A percentile compares a stretch with the other conserved stretches of the same genome.
phyloP scores from a whole-genome alignment of 2,113 vertebrate species.

The Chiloscyllium plagiosum region DNA sequence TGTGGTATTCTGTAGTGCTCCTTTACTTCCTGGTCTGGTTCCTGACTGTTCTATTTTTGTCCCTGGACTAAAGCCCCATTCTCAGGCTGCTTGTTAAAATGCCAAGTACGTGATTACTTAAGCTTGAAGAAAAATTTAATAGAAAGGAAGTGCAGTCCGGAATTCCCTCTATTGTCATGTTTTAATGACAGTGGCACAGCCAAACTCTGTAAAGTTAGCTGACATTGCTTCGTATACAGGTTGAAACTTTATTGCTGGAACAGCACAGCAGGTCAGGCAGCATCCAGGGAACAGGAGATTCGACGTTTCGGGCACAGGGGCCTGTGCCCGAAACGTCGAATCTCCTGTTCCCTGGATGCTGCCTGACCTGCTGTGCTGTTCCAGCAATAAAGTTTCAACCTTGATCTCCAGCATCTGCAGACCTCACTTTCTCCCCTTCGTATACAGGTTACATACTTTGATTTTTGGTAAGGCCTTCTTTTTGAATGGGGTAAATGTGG shows the following conservation, averaged over 20 bases:
- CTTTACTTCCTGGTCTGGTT: not conserved
- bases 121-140: slow-evolving; percentile 1
- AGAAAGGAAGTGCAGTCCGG: not conserved
- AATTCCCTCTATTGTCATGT: slow-evolving; percentile 5
- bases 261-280: too few species aligned
- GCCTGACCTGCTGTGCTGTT: too few species aligned
- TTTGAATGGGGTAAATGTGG: not conserved
- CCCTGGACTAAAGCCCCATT: not conserved
- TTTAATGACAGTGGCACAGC: not conserved
- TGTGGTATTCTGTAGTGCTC: not conserved
- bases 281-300: too few species aligned
- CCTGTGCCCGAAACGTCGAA: too few species aligned
- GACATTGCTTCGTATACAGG: not conserved
- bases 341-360: too few species aligned
- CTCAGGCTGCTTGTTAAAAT: slow-evolving; percentile 32
- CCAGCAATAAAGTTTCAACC: too few species aligned
- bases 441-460: not conserved
- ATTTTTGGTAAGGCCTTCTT: not conserved
- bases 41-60: not conserved
- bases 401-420: too few species aligned
- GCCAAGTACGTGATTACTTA: slow-evolving; percentile 20
- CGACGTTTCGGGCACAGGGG: too few species aligned
- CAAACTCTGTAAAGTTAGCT: not conserved
- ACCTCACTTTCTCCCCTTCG: too few species aligned
- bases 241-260: too few species aligned